phyloP scores from a whole-genome alignment of 2,888 invertebrate genomes.

The Papilio demoleus region DNA sequence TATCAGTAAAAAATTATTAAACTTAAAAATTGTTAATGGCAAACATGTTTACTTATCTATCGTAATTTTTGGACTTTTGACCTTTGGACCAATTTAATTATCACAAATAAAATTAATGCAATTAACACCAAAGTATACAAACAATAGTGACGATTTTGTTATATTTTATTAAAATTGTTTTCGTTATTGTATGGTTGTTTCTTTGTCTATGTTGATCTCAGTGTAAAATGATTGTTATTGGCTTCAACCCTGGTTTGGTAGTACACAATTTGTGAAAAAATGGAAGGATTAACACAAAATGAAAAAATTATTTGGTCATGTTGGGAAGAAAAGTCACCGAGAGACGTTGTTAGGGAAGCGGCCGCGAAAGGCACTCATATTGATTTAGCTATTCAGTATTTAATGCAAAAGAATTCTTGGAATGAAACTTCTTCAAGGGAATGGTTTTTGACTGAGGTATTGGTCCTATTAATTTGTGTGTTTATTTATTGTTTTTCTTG shows the following conservation, averaged over 20 bases:
- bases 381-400: slow-evolving; percentile 82
- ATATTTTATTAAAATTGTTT: slow-evolving; percentile 32
- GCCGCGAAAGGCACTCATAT: slow-evolving; percentile 87
- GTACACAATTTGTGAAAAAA: slow-evolving; percentile 13
- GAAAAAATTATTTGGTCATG: slow-evolving; percentile 85
- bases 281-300: slow-evolving; percentile 84
- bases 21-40: background rate
- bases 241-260: background rate
- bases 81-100: background rate
- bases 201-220: background rate
- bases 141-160: slow-evolving; percentile 20
- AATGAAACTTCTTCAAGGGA: slow-evolving; percentile 76
- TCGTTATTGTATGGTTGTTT: background rate
- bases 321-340: slow-evolving; percentile 85
- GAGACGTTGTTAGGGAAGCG: slow-evolving; percentile 87
- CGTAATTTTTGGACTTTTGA: background rate
- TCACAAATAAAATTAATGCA: background rate
- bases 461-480: slow-evolving; percentile 37
- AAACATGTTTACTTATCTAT: background rate
- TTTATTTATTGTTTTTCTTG: slow-evolving; percentile 7
- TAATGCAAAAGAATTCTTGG: slow-evolving; percentile 82
- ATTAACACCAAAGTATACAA: slow-evolving; percentile 14
- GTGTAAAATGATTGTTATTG: slow-evolving; percentile 4
- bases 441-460: slow-evolving; percentile 84
- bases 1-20: background rate